phyloP scores from a whole-genome alignment of 2,888 invertebrate genomes.

The Noctua pronuba region DNA sequence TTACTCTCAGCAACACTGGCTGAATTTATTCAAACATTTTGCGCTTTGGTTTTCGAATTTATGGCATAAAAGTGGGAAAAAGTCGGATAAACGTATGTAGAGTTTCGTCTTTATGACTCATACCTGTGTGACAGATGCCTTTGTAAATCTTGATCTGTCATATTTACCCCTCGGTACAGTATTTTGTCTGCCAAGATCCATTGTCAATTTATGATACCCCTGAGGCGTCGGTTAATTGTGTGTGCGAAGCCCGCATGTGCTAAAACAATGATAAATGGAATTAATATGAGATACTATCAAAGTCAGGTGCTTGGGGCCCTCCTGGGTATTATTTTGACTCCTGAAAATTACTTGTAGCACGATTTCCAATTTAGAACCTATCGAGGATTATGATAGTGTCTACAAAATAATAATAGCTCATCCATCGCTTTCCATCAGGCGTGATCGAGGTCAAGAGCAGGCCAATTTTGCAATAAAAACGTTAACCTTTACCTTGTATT shows the following conservation, averaged over 20 bases:
- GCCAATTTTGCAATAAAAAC: no score
- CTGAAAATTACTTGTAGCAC: slow-evolving; percentile 11
- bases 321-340: slow-evolving; percentile 19
- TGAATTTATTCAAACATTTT: slow-evolving; percentile 1
- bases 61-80: background rate
- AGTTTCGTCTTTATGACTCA: background rate
- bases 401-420: no score
- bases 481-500: no score
- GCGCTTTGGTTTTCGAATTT: slow-evolving; percentile 19
- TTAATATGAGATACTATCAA: slow-evolving; percentile 44
- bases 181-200: slow-evolving; percentile 20
- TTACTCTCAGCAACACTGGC: background rate
- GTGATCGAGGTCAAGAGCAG: no score
- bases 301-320: slow-evolving; percentile 17
- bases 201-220: slow-evolving; percentile 38
- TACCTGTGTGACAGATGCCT: background rate
- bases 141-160: background rate
- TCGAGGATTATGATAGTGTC: slow-evolving; percentile 3
- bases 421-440: no score
- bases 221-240: slow-evolving; percentile 39
- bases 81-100: background rate
- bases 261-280: slow-evolving; percentile 40
- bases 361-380: background rate
- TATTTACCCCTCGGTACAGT: background rate
- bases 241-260: slow-evolving; percentile 39